These are phyloP conservation scores for Parazoanthus swiftii DNA, from an alignment of 92 coral and sea anemone genomes.

Conservation along the genomic window DNA sequence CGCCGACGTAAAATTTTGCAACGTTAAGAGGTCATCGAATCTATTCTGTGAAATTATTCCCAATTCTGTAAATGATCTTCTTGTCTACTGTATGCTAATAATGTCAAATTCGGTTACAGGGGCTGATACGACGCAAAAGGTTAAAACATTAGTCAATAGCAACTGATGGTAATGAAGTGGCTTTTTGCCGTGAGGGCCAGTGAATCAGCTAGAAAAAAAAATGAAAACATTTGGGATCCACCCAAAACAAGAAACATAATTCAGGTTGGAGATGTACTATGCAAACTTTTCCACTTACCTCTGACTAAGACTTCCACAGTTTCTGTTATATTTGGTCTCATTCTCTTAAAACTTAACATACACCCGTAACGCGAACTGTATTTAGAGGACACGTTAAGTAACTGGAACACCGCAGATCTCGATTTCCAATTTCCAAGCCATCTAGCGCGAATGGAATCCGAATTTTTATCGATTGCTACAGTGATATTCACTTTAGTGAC, in stretches of 20 bases:
- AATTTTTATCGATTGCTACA: background rate
- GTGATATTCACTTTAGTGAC: slow-evolving; percentile 3
- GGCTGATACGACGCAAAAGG: no score
- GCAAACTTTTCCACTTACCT: background rate
- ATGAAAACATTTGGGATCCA: no score
- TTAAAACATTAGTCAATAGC: no score
- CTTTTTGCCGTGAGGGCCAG: no score
- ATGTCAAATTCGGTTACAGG: no score
- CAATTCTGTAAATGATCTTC: no score
- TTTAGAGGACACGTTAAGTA: slow-evolving; percentile 13
- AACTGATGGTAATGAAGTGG: no score
- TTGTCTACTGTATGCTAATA: no score
- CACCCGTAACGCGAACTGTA: slow-evolving; percentile 9
- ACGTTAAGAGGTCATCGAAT: no score
- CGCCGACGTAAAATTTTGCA: no score
- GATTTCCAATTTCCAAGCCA: slow-evolving; percentile 39
- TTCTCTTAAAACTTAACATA: background rate
- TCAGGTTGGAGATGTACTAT: background rate
- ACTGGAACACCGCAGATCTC: slow-evolving; percentile 6
- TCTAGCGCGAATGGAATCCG: background rate
- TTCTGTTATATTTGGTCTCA: background rate
- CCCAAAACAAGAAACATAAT: background rate
- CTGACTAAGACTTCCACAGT: slow-evolving; percentile 16
- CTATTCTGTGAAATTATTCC: no score
- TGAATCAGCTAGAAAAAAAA: no score